Conservation (phyloP, 2,888 invertebrate species). For the Lasioglossum leucozonium region DNA sequence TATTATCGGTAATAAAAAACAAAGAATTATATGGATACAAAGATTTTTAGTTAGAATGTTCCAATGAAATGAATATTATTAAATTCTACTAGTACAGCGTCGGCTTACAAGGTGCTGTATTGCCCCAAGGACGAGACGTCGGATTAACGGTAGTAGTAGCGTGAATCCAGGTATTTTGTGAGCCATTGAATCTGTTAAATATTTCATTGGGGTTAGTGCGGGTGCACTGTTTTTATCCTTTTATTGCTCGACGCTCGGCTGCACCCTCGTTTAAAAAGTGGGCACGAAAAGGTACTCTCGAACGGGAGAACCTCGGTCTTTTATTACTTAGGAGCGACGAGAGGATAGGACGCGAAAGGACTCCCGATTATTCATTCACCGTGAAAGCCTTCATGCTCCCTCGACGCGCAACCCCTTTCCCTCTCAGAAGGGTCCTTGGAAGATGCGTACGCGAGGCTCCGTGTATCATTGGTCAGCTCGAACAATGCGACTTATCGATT, state of each 20-base stretch:
- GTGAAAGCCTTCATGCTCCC: slow-evolving; percentile 68
- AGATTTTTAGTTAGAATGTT: too few relatives aligned
- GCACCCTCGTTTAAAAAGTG: slow-evolving; percentile 67
- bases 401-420: slow-evolving; percentile 49
- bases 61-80: too few relatives aligned
- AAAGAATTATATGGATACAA: too few relatives aligned
- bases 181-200: slow-evolving; percentile 52
- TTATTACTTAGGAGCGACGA: slow-evolving; percentile 53
- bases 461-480: slow-evolving; percentile 26
- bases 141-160: neutral
- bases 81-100: neutral
- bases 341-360: slow-evolving; percentile 57
- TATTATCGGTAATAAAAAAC: too few relatives aligned
- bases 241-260: slow-evolving; percentile 4
- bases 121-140: neutral
- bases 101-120: neutral
- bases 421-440: slow-evolving; percentile 43
- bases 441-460: slow-evolving; percentile 54
- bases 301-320: slow-evolving; percentile 51
- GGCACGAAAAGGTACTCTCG: slow-evolving; percentile 63
- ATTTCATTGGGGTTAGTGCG: slow-evolving; percentile 44
- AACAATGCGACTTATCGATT: neutral
- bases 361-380: slow-evolving; percentile 70
- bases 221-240: slow-evolving; percentile 11
- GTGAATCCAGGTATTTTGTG: slow-evolving; percentile 12